A percentile compares a stretch with the other conserved stretches of the same genome.
Conservation (phyloP, 2,113 vertebrate species). For the Istiophorus platypterus region DNA sequence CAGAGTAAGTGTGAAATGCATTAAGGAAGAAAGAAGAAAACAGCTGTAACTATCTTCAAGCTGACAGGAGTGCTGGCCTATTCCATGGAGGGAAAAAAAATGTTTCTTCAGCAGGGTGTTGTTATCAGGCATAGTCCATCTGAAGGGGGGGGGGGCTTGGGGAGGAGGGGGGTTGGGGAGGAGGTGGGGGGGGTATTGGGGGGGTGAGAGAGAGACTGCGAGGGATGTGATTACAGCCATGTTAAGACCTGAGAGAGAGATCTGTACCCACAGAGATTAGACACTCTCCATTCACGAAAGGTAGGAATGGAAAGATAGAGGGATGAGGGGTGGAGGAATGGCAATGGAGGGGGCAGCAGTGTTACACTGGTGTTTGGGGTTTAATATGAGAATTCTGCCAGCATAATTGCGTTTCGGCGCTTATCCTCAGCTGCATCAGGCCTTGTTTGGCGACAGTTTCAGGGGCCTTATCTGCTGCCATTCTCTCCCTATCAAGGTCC, state of each 20-base stretch:
- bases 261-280: slow-evolving; percentile 81
- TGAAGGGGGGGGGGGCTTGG: slow-evolving; percentile 59
- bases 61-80: slow-evolving; percentile 63
- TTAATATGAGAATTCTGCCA: slow-evolving; percentile 84
- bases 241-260: slow-evolving; percentile 82
- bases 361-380: slow-evolving; percentile 63
- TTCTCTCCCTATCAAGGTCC: slow-evolving; percentile 83
- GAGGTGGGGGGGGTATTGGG: neutral
- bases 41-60: slow-evolving; percentile 71
- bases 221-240: slow-evolving; percentile 76
- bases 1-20: slow-evolving; percentile 60
- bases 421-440: slow-evolving; percentile 85
- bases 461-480: slow-evolving; percentile 83
- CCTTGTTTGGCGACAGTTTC: slow-evolving; percentile 82
- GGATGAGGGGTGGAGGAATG: slow-evolving; percentile 41
- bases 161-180: slow-evolving; percentile 19
- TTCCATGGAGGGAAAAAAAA: slow-evolving; percentile 51
- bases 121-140: slow-evolving; percentile 78
- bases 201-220: neutral
- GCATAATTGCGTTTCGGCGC: slow-evolving; percentile 79
- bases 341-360: slow-evolving; percentile 54
- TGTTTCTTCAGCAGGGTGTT: slow-evolving; percentile 43
- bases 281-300: slow-evolving; percentile 78
- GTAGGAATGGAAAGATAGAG: slow-evolving; percentile 44
- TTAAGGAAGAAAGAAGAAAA: slow-evolving; percentile 66